Conservation (phyloP, 2,888 invertebrate species). For the Chymomyza amoena region DNA sequence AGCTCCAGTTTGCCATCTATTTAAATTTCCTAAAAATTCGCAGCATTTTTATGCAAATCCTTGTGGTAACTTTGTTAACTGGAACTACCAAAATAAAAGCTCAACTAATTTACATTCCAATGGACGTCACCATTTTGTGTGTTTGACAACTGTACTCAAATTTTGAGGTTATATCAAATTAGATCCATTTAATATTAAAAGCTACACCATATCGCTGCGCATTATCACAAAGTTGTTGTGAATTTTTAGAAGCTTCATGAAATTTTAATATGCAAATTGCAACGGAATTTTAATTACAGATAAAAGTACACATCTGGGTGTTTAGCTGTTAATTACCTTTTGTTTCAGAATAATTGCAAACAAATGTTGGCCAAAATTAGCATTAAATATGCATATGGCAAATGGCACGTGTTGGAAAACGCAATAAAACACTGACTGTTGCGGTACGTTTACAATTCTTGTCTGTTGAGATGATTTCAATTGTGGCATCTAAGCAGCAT, state of each 20-base stretch:
- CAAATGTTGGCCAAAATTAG: constrained; percentile 5
- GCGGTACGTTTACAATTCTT: neutral
- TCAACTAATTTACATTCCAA: too few relatives aligned
- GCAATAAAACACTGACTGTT: neutral
- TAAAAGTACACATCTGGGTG: neutral
- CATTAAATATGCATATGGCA: constrained; percentile 15
- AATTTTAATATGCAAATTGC: neutral
- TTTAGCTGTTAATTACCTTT: constrained; percentile 10
- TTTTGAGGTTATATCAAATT: neutral
- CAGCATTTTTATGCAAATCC: too few relatives aligned
- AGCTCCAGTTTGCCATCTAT: too few relatives aligned
- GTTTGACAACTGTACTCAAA: neutral
- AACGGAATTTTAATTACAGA: constrained; percentile 4
- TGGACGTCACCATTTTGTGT: too few relatives aligned
- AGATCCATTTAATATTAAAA: neutral
- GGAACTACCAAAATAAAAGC: too few relatives aligned
- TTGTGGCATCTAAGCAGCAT: neutral
- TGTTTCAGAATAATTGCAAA: neutral
- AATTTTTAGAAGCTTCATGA: neutral
- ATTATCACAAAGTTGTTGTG: neutral
- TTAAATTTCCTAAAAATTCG: too few relatives aligned
- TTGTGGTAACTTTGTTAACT: too few relatives aligned
- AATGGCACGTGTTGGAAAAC: neutral
- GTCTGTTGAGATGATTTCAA: neutral
- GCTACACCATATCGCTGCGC: neutral